Conservation (phyloP, 2,113 vertebrate genomes). For the Tichodroma muraria region DNA sequence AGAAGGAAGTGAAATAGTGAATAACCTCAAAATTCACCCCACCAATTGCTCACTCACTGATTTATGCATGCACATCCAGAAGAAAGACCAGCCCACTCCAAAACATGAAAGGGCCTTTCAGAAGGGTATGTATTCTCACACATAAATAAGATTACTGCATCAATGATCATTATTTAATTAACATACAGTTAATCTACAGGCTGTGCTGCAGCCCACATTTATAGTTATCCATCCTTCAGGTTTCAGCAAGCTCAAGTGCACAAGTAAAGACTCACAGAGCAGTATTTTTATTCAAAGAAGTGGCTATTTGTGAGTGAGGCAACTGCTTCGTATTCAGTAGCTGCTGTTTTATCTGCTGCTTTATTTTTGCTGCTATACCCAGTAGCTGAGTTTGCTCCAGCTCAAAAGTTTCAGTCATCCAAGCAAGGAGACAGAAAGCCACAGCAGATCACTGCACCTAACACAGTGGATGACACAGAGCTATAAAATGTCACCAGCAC, state of each 20-base stretch:
- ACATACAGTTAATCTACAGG: background rate
- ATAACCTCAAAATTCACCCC: background rate
- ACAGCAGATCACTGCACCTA: background rate
- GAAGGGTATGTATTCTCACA: background rate
- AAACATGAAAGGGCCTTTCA: background rate
- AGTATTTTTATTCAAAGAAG: background rate
- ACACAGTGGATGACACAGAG: background rate
- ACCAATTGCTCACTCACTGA: background rate
- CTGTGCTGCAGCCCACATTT: background rate
- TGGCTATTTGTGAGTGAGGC: background rate
- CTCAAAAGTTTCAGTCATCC: background rate
- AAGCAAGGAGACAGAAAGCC: background rate
- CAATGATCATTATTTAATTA: background rate
- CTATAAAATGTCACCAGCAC: background rate
- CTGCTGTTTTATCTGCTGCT: too few species aligned
- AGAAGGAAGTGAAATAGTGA: background rate
- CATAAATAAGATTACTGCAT: background rate
- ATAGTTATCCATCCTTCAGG: background rate
- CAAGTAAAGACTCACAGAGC: background rate
- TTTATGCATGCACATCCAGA: background rate
- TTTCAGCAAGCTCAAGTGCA: background rate
- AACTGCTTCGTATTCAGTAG: background rate
- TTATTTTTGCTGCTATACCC: too few species aligned
- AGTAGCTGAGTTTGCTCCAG: fast-evolving
- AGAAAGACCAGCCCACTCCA: background rate